phyloP scores from a whole-genome alignment of 2,888 invertebrate genomes.

The Calameuta idolon region DNA sequence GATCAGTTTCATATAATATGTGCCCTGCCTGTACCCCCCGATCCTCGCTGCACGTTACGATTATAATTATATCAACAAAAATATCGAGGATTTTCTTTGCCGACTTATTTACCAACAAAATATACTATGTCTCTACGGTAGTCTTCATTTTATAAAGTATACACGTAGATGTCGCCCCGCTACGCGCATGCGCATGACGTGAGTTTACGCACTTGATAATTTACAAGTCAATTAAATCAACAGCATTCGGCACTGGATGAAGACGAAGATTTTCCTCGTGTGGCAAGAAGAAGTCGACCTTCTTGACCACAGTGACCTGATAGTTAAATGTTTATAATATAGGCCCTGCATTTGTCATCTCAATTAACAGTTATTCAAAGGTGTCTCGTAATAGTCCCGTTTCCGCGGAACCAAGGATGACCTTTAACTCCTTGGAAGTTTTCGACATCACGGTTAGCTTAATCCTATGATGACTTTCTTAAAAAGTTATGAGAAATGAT shows the following conservation, averaged over 20 bases:
- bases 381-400: background rate
- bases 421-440: background rate
- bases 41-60: slow-evolving; percentile 32
- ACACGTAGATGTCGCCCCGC: background rate
- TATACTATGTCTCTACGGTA: slow-evolving; percentile 34
- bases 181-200: background rate
- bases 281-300: background rate
- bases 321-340: background rate
- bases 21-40: slow-evolving; percentile 37
- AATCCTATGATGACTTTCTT: background rate
- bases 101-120: slow-evolving; percentile 54
- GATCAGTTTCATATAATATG: slow-evolving; percentile 59
- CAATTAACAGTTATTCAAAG: background rate
- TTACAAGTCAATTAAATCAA: background rate
- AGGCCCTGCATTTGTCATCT: background rate
- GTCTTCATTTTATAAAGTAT: background rate
- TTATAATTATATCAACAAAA: slow-evolving; percentile 45
- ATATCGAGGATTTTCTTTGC: slow-evolving; percentile 29
- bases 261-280: background rate
- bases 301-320: background rate
- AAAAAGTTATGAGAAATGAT: background rate
- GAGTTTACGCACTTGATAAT: background rate
- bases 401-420: background rate
- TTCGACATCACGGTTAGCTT: background rate
- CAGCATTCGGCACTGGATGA: background rate